phyloP scores from a whole-genome alignment of 2,888 invertebrate species.

The Strigamia transsilvanica region DNA sequence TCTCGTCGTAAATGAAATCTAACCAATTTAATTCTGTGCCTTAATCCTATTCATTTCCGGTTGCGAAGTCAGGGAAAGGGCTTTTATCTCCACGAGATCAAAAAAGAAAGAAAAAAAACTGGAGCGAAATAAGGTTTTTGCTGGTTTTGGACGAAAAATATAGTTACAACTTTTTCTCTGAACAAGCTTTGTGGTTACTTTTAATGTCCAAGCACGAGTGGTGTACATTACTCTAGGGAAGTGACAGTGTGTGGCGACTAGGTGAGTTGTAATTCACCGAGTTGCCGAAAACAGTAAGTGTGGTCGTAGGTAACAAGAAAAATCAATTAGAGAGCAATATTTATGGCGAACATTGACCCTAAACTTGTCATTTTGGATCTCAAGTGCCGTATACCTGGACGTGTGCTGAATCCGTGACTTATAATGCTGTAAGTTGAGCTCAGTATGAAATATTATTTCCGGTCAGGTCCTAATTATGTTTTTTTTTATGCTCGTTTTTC shows the following conservation, averaged over 20 bases:
- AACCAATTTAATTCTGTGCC: background rate
- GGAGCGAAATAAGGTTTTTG: background rate
- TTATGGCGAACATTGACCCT: slow-evolving; percentile 1
- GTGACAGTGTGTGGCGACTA: background rate
- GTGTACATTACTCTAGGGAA: background rate
- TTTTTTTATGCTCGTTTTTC: too few species aligned
- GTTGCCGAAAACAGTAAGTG: background rate
- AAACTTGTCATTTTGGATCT: background rate
- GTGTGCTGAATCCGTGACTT: background rate
- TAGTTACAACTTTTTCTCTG: background rate
- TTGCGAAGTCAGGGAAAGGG: background rate
- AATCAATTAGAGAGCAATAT: slow-evolving; percentile 31
- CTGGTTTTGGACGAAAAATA: background rate
- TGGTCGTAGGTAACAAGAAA: slow-evolving; percentile 10
- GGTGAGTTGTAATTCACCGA: background rate
- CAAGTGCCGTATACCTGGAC: background rate
- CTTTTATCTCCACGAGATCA: background rate
- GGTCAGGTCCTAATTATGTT: too few species aligned
- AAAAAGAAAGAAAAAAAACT: background rate
- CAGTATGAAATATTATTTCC: too few species aligned
- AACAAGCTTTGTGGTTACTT: background rate
- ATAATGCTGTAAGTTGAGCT: background rate
- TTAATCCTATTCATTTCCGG: slow-evolving; percentile 44
- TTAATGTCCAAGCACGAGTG: background rate
- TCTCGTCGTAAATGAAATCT: slow-evolving; percentile 4